Base-by-base conservation (phyloP, 2,797 vertebrate species). In the Gymnothorax javanicus region DNA sequence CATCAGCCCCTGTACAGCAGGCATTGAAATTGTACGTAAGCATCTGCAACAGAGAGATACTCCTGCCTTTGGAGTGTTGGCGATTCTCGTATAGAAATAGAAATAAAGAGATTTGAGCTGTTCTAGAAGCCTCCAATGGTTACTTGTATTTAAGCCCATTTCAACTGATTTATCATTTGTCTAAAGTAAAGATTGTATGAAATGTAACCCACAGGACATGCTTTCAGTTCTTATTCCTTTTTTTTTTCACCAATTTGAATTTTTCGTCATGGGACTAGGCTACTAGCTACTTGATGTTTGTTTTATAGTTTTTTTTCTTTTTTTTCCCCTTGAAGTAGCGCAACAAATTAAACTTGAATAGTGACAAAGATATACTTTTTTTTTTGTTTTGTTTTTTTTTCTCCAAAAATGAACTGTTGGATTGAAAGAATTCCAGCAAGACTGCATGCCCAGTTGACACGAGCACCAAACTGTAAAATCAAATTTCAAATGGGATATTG, bases 401-500 rank as follows among this genome's bases (percentile, higher is more conserved):
- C 87, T 84, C 84, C 69, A 81, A 83, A 85, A 88, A 79, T 87
- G 58, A 87, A 58, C 23, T 0, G 25, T 84, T 87, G 77, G 85
- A 73, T 88, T 85, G 87, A 84, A 77, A 85, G 73, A 84, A 75
- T 91, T 89, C 62, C 88, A 89, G 89, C 86, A 86, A 67, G 81
- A 86, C 85, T 89, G 89, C 90, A 82, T 50, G 87, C 89, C 91
- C 90, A 50, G 73, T 84, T 83, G 87, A 83, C 84, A 84, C 62
- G 87, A 59, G 77, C 71, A 87, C 86, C 79, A 73, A 88, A 88
- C 87, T 85, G 83, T 89, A 84, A 85, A 82, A 83, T 88, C 52
- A 73, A 67, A 59, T 90, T 88, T 90, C 87, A 88, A 87, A 90
- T 90, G 89, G 91, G 90, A 88, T 56, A 84, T 88, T 92, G 90